A percentile compares a stretch with the other conserved stretches of the same genome.
phyloP scores from a whole-genome alignment of 2,797 vertebrate species.

The Xenops minutus region DNA sequence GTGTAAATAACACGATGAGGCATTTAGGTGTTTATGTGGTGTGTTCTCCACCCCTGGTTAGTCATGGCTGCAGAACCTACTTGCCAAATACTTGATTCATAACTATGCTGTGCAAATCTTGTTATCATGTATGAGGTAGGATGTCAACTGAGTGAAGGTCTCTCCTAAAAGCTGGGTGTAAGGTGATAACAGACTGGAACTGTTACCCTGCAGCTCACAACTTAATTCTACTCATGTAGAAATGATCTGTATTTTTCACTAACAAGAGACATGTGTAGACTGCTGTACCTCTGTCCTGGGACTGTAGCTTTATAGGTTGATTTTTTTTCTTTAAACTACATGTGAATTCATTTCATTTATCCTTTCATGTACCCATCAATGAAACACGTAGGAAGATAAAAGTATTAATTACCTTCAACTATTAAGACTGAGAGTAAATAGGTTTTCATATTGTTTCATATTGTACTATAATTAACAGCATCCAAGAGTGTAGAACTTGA shows the following conservation, averaged over 20 bases:
- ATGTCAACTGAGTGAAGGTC: not conserved
- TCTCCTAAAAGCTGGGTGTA: not conserved
- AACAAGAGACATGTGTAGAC: not conserved
- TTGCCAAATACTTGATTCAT: not conserved
- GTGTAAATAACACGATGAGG: not conserved
- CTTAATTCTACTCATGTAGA: not conserved
- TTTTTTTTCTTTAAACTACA: not conserved
- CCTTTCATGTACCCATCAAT: not conserved
- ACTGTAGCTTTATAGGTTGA: not conserved
- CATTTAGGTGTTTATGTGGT: not conserved
- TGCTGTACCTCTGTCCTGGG: not conserved
- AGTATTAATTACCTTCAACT: slow-evolving; percentile 23
- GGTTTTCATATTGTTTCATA: not conserved
- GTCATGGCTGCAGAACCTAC: not conserved
- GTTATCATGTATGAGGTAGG: not conserved
- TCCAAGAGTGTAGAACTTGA: not conserved
- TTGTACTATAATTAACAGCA: slow-evolving; percentile 30
- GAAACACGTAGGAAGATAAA: slow-evolving; percentile 20
- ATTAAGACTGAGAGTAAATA: not conserved
- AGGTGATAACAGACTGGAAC: not conserved
- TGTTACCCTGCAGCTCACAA: not conserved
- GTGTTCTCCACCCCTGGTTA: not conserved
- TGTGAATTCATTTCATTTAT: not conserved
- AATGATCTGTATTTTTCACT: not conserved
- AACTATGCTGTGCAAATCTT: not conserved